Evolutionary conservation across 2,888 invertebrate species (phyloP), one percentile per base, ranked within the genome.

Genomic region (Lithodes maja): DNA sequence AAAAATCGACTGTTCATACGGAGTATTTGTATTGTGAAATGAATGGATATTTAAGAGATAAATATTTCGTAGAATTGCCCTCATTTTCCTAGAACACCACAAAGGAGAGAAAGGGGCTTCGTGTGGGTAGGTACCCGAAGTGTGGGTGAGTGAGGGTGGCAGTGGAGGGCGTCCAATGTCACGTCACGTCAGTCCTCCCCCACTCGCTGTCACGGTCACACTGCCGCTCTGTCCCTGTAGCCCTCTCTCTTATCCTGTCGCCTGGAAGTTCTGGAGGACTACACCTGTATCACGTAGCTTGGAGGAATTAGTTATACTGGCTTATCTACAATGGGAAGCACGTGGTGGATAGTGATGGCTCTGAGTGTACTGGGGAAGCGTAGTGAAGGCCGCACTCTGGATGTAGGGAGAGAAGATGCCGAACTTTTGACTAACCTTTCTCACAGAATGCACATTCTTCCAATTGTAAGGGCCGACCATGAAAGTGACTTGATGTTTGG

Each of bases 321-420:
- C 2, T 53, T 75, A 55, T 55, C 12, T 50, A n/a, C 49, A n/a
- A 81, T 87, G 81, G 86, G 53, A 33, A 77, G 55, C 17, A 71
- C 78, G 80, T 53, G 54, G 1, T 80, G 55, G 77, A 68, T 3
- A 33, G 12, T 55, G 33, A 12, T 85, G 49, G 68, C 81, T 49
- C 2, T 77, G 81, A 61, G 61, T 15, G 61, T 89, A 33, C 9
- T 69, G 55, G 33, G 33, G 33, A 68, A 2, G 1, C 1, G 55
- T 52, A 33, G 83, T 61, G 77, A 83, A 49, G 61, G 75, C 2
- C 75, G 85, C 50, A 85, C 85, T n/a, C 75, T 89, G 33, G 85
- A 89, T 55, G 89, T 71, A 9, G 85, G 89, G 53, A 85, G 84
- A 49, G 33, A 74, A 33, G 84, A 84, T 5, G 55, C 50, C 3